phyloP scores from a whole-genome alignment of 2,888 invertebrate genomes.

The Smittia aterrima region DNA sequence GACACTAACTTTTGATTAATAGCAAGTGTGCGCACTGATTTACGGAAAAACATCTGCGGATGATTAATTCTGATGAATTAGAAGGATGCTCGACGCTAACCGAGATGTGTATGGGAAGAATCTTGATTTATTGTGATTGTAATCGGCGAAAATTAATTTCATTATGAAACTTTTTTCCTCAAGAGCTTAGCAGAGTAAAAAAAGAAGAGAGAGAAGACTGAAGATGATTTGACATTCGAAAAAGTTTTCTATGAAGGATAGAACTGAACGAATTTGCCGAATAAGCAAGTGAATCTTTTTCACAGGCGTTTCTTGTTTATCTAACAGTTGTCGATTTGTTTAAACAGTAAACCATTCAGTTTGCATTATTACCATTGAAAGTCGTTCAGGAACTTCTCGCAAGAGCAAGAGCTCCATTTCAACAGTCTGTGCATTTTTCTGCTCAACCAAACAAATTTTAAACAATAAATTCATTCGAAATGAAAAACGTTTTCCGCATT shows the following conservation, averaged over 20 bases:
- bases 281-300: too few relatives aligned
- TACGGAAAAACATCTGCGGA: conserved; percentile 23
- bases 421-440: conserved; percentile 1
- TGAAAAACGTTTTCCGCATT: conserved; percentile 25
- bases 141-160: conserved; percentile 8
- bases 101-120: neutral
- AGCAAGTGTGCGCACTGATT: neutral
- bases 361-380: neutral
- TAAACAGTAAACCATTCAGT: too few relatives aligned
- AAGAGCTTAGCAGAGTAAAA: neutral
- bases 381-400: too few relatives aligned
- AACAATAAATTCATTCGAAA: conserved; percentile 15
- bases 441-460: conserved; percentile 19
- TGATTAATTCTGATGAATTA: conserved; percentile 2
- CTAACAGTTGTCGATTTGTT: too few relatives aligned
- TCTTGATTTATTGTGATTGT: conserved; percentile 12
- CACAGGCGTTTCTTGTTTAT: too few relatives aligned
- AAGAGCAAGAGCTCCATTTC: too few relatives aligned
- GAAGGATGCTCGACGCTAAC: conserved; percentile 1
- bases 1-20: conserved; percentile 6
- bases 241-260: neutral
- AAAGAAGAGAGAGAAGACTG: too few relatives aligned
- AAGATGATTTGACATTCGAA: neutral
- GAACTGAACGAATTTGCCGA: too few relatives aligned
- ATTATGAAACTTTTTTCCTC: neutral